These are phyloP conservation scores for Pelodiscus sinensis DNA, from an alignment of 2,113 vertebrate species.

Conservation along the genomic window DNA sequence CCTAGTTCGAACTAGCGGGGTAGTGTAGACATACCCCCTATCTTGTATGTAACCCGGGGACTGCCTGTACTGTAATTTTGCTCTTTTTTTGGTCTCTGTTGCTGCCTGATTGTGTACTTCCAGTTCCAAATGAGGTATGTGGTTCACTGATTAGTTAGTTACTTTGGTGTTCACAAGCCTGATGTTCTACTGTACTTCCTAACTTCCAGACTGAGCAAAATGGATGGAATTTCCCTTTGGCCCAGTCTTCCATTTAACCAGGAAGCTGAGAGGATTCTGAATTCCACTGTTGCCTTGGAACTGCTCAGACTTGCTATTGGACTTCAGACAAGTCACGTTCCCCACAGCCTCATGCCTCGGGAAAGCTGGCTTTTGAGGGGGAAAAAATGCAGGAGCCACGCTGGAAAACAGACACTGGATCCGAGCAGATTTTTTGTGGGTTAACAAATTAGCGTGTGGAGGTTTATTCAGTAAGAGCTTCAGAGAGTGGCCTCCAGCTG, in stretches of 20 bases:
- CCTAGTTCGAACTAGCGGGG: too few relatives aligned
- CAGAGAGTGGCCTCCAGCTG: neutral
- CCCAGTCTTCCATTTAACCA: constrained; percentile 54
- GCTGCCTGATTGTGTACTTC: too few relatives aligned
- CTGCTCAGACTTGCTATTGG: constrained; percentile 59
- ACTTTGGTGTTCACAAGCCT: too few relatives aligned
- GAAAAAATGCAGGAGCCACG: constrained; percentile 44
- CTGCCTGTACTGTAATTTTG: too few relatives aligned
- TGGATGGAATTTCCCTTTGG: constrained; percentile 67
- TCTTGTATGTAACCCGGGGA: too few relatives aligned
- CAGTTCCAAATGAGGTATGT: too few relatives aligned
- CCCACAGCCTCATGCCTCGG: constrained; percentile 54
- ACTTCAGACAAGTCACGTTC: constrained; percentile 64
- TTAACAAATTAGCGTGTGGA: constrained; percentile 48
- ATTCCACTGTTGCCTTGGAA: constrained; percentile 65
- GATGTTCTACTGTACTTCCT: constrained; percentile 59
- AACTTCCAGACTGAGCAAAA: constrained; percentile 42
- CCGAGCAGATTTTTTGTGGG: constrained; percentile 36
- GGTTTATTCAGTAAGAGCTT: neutral
- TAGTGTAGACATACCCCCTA: too few relatives aligned
- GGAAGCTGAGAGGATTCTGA: constrained; percentile 38
- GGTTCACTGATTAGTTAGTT: too few relatives aligned
- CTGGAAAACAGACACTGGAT: constrained; percentile 12
- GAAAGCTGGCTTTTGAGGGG: constrained; percentile 47
- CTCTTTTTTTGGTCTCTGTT: too few relatives aligned